Evolutionary conservation across 2,797 vertebrate species (phyloP).

Genomic region (Gadopsis marmoratus): DNA sequence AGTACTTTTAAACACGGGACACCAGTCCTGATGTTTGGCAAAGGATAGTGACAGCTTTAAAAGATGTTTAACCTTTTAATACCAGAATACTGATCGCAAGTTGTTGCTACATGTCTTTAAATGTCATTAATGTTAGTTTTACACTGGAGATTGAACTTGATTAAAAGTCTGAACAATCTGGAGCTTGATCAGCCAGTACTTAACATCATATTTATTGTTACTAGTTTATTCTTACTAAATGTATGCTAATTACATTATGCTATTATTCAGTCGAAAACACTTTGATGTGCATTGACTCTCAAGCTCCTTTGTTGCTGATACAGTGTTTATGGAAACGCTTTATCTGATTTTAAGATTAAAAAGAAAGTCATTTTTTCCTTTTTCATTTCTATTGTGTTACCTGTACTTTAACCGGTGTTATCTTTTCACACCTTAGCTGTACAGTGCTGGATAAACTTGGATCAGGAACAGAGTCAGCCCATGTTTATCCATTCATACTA

Average conservation of each 20-base stretch:
- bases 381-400: not conserved
- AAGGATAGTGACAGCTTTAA: not conserved
- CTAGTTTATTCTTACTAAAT: not conserved
- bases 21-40: not conserved
- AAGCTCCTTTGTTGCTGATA: not conserved
- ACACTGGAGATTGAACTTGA: not conserved
- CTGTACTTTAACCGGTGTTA: not conserved
- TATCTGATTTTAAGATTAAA: not conserved
- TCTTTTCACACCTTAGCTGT: not conserved
- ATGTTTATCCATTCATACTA: not conserved
- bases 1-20: not conserved
- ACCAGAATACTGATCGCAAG: not conserved
- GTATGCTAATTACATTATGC: not conserved
- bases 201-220: not conserved
- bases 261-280: too few species aligned
- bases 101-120: not conserved
- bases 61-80: not conserved
- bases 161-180: not conserved
- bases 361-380: not conserved
- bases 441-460: not conserved
- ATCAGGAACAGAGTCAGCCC: not conserved
- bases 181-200: not conserved
- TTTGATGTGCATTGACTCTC: not conserved
- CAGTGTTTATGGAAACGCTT: not conserved
- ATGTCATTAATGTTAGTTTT: not conserved